A percentile compares a stretch with the other conserved stretches of the same genome.
Evolutionary conservation across 2,113 vertebrate genomes (phyloP).

Genomic region (Podocnemis expansa): DNA sequence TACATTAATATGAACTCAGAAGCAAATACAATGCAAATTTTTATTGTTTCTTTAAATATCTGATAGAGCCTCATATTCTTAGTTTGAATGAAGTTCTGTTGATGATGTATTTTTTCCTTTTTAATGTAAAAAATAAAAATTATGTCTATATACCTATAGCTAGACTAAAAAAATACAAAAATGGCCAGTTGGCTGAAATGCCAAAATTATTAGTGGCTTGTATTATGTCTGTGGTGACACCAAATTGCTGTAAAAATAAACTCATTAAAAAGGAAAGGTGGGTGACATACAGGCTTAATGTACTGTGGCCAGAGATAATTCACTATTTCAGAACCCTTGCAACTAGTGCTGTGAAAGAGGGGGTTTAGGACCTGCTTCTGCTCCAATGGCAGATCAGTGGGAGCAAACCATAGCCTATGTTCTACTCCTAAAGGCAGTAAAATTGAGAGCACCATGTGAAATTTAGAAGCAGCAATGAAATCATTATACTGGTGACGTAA

Average conservation of each 20-base stretch:
- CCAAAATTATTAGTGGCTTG: constrained; percentile 39
- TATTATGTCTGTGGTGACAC: constrained; percentile 54
- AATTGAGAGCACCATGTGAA: neutral
- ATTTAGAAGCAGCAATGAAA: neutral
- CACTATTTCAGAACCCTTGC: neutral
- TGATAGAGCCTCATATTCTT: constrained; percentile 42
- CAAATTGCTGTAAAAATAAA: constrained; percentile 4
- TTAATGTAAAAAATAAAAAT: constrained; percentile 54
- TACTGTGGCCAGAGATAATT: neutral
- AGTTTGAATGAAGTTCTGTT: constrained; percentile 43
- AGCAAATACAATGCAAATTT: constrained; percentile 72
- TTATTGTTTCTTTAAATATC: constrained; percentile 56
- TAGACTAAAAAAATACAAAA: constrained; percentile 8
- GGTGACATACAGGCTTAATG: neutral
- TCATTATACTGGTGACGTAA: constrained; percentile 21
- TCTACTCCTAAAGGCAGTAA: neutral
- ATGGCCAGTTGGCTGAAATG: constrained; percentile 51
- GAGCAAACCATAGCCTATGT: neutral
- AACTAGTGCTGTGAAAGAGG: neutral
- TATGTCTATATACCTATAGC: neutral
- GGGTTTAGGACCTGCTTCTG: neutral
- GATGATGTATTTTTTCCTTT: constrained; percentile 52
- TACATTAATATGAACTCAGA: constrained; percentile 64
- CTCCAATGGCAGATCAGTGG: neutral
- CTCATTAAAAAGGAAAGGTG: neutral